These are phyloP conservation scores for Drosophila nebulosa DNA, from an alignment of 1,140 invertebrate species.

Conservation along the genomic window DNA sequence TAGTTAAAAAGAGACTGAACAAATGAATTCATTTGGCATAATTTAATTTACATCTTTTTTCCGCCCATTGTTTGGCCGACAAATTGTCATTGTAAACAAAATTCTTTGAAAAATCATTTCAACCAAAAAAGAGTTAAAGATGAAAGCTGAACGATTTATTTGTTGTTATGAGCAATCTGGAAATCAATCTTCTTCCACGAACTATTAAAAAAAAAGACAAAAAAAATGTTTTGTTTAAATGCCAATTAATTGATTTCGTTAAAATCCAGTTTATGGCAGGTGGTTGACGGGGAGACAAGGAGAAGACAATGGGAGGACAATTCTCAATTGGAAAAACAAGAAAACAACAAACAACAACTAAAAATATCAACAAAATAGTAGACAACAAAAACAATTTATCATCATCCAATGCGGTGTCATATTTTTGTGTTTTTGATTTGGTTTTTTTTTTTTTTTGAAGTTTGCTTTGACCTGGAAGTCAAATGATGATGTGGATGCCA, in stretches of 20 bases:
- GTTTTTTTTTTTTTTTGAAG: neutral
- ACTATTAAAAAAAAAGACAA: neutral
- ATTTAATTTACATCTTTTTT: no score
- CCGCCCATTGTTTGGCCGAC: no score
- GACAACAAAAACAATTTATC: slow-evolving; percentile 22
- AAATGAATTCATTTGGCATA: no score
- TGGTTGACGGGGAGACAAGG: neutral
- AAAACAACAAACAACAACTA: neutral
- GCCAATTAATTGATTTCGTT: slow-evolving; percentile 20
- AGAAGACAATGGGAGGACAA: neutral
- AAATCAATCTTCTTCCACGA: neutral
- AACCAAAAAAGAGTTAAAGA: no score
- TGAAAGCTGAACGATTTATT: no score
- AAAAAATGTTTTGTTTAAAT: slow-evolving; percentile 14
- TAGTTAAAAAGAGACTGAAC: neutral
- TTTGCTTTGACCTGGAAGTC: slow-evolving; percentile 35
- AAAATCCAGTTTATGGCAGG: slow-evolving; percentile 13
- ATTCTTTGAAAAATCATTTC: no score
- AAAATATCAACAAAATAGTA: neutral
- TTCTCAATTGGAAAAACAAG: neutral
- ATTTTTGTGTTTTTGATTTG: slow-evolving; percentile 18
- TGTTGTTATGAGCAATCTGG: no score
- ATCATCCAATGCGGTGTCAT: slow-evolving; percentile 21
- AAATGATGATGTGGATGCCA: slow-evolving; percentile 10
- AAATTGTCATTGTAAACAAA: no score